These are phyloP conservation scores for Eueides isabella DNA, from an alignment of 1,140 invertebrate species.

Conservation along the genomic window DNA sequence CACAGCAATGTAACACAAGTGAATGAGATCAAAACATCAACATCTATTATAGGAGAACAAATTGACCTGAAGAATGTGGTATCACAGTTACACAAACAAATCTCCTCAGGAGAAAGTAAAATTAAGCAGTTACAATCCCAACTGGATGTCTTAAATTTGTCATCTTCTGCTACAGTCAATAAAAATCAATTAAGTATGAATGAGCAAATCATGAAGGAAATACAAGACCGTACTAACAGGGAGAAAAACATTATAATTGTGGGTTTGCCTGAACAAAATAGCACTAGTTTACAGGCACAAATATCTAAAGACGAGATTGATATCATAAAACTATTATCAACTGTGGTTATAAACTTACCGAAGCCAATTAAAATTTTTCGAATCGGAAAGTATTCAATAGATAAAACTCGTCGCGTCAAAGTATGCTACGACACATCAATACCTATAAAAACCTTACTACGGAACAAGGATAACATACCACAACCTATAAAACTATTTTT, in stretches of 20 bases:
- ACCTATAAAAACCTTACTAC: too few species aligned
- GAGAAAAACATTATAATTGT: conserved; percentile 33
- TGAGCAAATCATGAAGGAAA: conserved; percentile 35
- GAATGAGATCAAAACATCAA: neutral
- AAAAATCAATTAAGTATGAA: neutral
- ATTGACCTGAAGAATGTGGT: neutral
- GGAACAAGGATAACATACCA: too few species aligned
- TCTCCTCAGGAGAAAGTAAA: neutral
- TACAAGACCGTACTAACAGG: too few species aligned
- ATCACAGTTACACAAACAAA: conserved; percentile 6
- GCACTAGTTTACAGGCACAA: neutral
- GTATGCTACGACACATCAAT: conserved; percentile 22
- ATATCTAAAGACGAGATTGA: conserved; percentile 24
- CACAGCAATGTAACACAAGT: neutral
- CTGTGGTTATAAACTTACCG: neutral
- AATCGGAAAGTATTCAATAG: conserved; percentile 34
- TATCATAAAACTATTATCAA: conserved; percentile 20
- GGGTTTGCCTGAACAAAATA: conserved; percentile 28
- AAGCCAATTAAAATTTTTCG: conserved; percentile 37
- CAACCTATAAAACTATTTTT: too few species aligned
- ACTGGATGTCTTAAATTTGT: neutral
- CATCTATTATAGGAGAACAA: neutral
- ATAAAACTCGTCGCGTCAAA: conserved; percentile 35
- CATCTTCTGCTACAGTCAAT: neutral
- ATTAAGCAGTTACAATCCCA: conserved; percentile 9